phyloP scores from a whole-genome alignment of 2,113 vertebrate genomes.

The Zosterops borbonicus region DNA sequence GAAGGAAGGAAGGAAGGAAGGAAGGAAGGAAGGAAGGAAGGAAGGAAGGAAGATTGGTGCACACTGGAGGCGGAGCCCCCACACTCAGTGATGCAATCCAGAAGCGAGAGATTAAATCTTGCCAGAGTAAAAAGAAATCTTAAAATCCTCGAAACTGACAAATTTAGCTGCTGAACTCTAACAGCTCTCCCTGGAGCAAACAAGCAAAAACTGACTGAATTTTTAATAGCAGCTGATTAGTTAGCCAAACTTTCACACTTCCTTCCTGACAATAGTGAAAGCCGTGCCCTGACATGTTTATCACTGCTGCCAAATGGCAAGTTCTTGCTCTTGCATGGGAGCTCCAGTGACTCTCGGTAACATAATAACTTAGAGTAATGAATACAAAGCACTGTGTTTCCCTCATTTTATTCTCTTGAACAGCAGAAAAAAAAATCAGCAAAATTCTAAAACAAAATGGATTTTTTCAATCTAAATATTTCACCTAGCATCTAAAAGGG shows the following conservation, averaged over 20 bases:
- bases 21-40: too few species aligned
- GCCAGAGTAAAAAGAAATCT: not conserved
- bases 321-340: not conserved
- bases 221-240: not conserved
- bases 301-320: not conserved
- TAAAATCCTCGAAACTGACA: not conserved
- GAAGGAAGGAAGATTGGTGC: not conserved
- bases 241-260: not conserved
- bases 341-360: not conserved
- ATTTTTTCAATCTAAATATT: not conserved
- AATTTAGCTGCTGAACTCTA: not conserved
- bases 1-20: too few species aligned
- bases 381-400: not conserved
- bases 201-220: not conserved
- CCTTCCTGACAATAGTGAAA: not conserved
- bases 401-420: not conserved
- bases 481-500: not conserved
- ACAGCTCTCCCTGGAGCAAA: not conserved
- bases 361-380: not conserved
- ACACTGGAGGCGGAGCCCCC: not conserved
- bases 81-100: not conserved
- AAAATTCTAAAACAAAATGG: not conserved
- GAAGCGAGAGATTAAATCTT: not conserved
- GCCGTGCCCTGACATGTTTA: not conserved
- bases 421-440: not conserved